Evolutionary conservation across 2,797 vertebrate species (phyloP).

Genomic region (Uromys caudimaculatus): DNA sequence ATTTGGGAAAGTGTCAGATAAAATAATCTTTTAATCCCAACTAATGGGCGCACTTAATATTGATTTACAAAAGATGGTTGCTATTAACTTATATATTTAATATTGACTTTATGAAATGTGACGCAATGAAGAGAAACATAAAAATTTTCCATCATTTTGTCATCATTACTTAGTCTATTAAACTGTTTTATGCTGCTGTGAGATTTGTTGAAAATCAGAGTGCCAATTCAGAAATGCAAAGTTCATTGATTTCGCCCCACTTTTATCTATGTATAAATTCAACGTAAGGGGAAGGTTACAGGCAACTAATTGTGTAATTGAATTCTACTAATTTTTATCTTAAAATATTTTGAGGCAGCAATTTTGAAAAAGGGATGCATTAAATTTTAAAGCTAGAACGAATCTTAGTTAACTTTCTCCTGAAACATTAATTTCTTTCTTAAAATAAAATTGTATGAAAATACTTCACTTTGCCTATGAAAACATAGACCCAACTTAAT

Average conservation of each 20-base stretch:
- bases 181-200: conserved; percentile 60
- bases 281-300: conserved; percentile 10
- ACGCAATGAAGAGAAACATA: conserved; percentile 61
- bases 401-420: neutral
- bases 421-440: neutral
- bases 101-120: conserved; percentile 65
- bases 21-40: conserved; percentile 52
- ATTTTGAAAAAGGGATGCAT: neutral
- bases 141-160: conserved; percentile 63
- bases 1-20: conserved; percentile 56
- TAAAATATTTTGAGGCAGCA: conserved; percentile 32
- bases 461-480: neutral
- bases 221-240: conserved; percentile 64
- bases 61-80: conserved; percentile 48
- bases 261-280: conserved; percentile 48
- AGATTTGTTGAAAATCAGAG: conserved; percentile 54
- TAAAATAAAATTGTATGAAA: neutral
- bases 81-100: conserved; percentile 60
- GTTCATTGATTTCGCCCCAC: conserved; percentile 57
- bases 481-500: neutral
- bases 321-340: conserved; percentile 29
- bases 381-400: neutral
- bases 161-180: conserved; percentile 65
- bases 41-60: conserved; percentile 47
- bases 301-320: conserved; percentile 8